Evolutionary conservation across 2,888 invertebrate genomes (phyloP).

Genomic region (Cephus nigrinus): DNA sequence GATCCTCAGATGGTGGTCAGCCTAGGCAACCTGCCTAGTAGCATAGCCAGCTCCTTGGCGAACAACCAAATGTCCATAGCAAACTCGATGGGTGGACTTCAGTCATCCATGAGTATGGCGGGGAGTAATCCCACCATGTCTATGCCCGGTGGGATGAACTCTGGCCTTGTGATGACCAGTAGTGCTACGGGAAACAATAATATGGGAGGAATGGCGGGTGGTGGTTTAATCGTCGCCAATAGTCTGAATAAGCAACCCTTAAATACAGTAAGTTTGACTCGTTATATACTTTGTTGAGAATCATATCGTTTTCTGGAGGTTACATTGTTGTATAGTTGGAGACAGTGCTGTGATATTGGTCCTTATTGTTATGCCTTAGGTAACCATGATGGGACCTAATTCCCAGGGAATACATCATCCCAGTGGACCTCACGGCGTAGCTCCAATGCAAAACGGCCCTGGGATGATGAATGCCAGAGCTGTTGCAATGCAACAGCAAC

Average conservation of each 20-base stretch:
- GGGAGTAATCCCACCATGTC: constrained; percentile 62
- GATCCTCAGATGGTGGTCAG: constrained; percentile 73
- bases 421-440: constrained; percentile 55
- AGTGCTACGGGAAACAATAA: constrained; percentile 71
- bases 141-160: constrained; percentile 62
- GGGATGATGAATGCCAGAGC: constrained; percentile 71
- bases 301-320: neutral
- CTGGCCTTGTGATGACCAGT: constrained; percentile 85
- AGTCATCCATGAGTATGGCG: constrained; percentile 74
- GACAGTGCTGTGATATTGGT: neutral
- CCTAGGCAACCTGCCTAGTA: constrained; percentile 69
- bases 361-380: constrained; percentile 38
- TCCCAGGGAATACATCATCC: constrained; percentile 66
- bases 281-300: neutral
- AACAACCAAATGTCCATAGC: constrained; percentile 66
- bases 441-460: constrained; percentile 81
- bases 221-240: constrained; percentile 79
- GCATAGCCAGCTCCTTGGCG: constrained; percentile 68
- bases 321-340: neutral
- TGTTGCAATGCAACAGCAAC: constrained; percentile 65
- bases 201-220: constrained; percentile 75
- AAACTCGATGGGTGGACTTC: constrained; percentile 67
- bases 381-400: constrained; percentile 71
- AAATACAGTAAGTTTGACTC: constrained; percentile 50
- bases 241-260: constrained; percentile 80